Conservation (phyloP, 2,113 vertebrate genomes). For the Microcebus tavaratra region DNA sequence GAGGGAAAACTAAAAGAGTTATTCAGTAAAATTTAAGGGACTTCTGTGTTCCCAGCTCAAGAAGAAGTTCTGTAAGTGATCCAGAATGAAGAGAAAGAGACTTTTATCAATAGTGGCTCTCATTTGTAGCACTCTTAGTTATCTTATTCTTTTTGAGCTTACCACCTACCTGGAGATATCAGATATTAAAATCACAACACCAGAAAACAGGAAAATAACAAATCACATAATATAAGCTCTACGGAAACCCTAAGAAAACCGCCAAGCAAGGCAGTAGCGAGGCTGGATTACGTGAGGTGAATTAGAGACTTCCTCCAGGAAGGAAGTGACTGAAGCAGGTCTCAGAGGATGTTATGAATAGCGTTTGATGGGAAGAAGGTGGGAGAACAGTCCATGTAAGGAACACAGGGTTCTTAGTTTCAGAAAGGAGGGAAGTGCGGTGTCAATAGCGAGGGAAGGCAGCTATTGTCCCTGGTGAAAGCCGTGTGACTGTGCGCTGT, state of each 20-base stretch:
- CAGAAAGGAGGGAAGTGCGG: slow-evolving; percentile 31
- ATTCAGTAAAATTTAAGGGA: background rate
- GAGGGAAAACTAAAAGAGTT: background rate
- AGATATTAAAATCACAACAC: background rate
- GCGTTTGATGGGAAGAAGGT: slow-evolving; percentile 1
- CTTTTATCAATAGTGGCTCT: background rate
- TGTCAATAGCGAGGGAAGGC: background rate
- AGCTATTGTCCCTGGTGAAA: background rate
- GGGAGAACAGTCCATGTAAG: background rate
- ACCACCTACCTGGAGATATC: background rate
- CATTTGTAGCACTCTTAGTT: background rate
- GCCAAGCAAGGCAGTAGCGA: background rate
- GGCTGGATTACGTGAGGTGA: slow-evolving; percentile 11
- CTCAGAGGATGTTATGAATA: slow-evolving; percentile 44
- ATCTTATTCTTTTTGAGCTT: background rate
- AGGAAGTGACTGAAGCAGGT: slow-evolving; percentile 53
- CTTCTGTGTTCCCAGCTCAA: background rate
- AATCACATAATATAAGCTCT: background rate
- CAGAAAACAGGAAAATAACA: slow-evolving; percentile 36
- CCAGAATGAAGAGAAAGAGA: background rate
- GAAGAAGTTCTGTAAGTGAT: background rate
- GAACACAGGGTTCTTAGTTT: slow-evolving; percentile 14
- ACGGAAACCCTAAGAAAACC: background rate
- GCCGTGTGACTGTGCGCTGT: background rate
- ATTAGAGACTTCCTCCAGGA: slow-evolving; percentile 51